A percentile compares a stretch with the other conserved stretches of the same genome.
These are phyloP conservation scores for Perodicticus potto DNA, from an alignment of 2,797 vertebrate genomes.

Conservation along the genomic window DNA sequence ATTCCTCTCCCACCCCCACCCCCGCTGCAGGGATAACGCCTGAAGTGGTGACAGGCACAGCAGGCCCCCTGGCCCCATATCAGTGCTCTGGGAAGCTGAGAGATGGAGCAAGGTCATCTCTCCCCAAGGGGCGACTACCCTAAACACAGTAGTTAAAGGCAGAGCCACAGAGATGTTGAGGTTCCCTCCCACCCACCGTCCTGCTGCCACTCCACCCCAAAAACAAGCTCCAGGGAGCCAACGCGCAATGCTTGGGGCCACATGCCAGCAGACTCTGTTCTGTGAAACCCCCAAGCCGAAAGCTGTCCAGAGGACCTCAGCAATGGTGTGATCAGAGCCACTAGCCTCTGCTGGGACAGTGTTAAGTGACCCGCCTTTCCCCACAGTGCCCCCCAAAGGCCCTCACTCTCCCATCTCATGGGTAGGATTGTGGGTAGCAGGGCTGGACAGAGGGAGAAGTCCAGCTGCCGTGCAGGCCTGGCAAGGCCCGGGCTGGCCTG, in stretches of 20 bases:
- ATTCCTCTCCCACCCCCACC: neutral
- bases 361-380: conserved; percentile 68
- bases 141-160: neutral
- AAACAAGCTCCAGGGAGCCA: neutral
- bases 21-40: neutral
- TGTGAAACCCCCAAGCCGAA: conserved; percentile 37
- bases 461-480: neutral
- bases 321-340: conserved; percentile 69
- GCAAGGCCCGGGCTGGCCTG: rapidly evolving
- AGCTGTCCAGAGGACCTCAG: conserved; percentile 71
- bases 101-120: neutral
- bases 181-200: neutral
- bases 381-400: neutral
- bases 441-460: neutral
- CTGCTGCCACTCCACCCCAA: neutral
- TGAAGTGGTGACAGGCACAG: neutral
- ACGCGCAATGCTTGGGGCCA: rapidly evolving
- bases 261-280: neutral
- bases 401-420: neutral
- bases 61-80: neutral
- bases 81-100: rapidly evolving
- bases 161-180: rapidly evolving
- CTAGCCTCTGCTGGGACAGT: conserved; percentile 70
- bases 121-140: neutral
- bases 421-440: rapidly evolving